These are phyloP conservation scores for Galago senegalensis DNA, from an alignment of 2,797 vertebrate species.

Conservation along the genomic window DNA sequence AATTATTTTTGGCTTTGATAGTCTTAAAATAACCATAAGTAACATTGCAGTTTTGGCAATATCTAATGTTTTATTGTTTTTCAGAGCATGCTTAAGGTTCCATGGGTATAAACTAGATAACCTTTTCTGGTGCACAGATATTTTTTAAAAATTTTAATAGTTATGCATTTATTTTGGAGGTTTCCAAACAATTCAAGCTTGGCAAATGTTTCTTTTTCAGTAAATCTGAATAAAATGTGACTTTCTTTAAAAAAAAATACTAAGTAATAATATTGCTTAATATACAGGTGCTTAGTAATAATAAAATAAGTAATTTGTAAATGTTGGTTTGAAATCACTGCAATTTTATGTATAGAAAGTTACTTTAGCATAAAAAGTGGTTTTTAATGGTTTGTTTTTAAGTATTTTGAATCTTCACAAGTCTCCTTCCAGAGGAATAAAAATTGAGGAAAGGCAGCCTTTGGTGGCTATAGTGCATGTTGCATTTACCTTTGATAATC, in stretches of 20 bases:
- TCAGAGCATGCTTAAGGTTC: slow-evolving; percentile 8
- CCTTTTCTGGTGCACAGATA: slow-evolving; percentile 26
- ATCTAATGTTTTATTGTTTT: slow-evolving; percentile 51
- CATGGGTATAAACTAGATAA: background rate
- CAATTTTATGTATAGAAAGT: slow-evolving; percentile 31
- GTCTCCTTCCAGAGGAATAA: background rate
- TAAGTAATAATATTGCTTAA: slow-evolving; percentile 29
- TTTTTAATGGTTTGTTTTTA: background rate
- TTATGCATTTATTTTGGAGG: slow-evolving; percentile 43
- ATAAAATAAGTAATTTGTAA: slow-evolving; percentile 29
- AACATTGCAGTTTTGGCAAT: slow-evolving; percentile 54
- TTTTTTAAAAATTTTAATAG: slow-evolving; percentile 35
- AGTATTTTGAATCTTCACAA: background rate
- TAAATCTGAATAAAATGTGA: slow-evolving; percentile 34
- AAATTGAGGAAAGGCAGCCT: slow-evolving; percentile 56
- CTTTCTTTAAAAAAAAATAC: slow-evolving; percentile 32
- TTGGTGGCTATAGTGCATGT: slow-evolving; percentile 46
- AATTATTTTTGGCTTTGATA: slow-evolving; percentile 16
- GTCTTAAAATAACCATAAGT: slow-evolving; percentile 27
- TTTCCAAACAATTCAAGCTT: slow-evolving; percentile 50
- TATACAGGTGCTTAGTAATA: slow-evolving; percentile 6
- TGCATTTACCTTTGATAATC: slow-evolving; percentile 27
- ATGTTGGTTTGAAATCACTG: slow-evolving; percentile 25
- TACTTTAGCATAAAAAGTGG: background rate
- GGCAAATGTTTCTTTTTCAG: slow-evolving; percentile 34